Evolutionary conservation across 2,113 vertebrate species (phyloP).

Genomic region (Thamnaconus septentrionalis): DNA sequence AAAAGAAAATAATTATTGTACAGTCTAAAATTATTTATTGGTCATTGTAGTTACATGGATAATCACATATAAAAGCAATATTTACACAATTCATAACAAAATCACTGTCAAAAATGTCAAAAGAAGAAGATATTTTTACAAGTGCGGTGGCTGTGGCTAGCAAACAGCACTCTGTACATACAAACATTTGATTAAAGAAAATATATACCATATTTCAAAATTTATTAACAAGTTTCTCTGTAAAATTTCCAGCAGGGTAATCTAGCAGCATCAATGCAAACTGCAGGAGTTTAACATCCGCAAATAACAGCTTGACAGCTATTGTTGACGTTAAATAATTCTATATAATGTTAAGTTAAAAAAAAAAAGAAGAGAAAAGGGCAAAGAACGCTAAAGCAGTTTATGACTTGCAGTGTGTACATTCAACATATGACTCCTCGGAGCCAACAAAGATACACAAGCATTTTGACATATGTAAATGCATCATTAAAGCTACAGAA

Average conservation of each 20-base stretch:
- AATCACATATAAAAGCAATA: slow-evolving; percentile 37
- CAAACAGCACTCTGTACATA: not conserved
- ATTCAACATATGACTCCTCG: not conserved
- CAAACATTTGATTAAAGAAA: not conserved
- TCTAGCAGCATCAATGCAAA: slow-evolving; percentile 2
- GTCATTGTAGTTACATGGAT: slow-evolving; percentile 17
- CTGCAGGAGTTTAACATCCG: slow-evolving; percentile 4
- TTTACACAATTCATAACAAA: slow-evolving; percentile 8
- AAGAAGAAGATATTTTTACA: no score
- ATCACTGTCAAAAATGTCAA: no score
- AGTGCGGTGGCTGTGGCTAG: no score
- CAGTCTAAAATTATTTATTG: slow-evolving; percentile 22
- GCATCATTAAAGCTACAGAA: slow-evolving; percentile 5
- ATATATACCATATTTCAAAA: not conserved
- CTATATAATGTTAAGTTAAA: slow-evolving; percentile 6
- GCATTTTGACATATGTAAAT: not conserved
- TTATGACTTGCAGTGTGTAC: not conserved
- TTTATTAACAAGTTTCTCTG: slow-evolving; percentile 27
- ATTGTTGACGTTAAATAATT: slow-evolving; percentile 11
- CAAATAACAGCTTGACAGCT: slow-evolving; percentile 1
- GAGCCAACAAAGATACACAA: slow-evolving; percentile 4
- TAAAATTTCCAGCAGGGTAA: slow-evolving; percentile 38
- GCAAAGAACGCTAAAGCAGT: not conserved
- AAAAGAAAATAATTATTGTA: no score
- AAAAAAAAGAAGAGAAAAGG: not conserved